Evolutionary conservation across 2,888 invertebrate genomes (phyloP).

Genomic region (Artemia sp.): DNA sequence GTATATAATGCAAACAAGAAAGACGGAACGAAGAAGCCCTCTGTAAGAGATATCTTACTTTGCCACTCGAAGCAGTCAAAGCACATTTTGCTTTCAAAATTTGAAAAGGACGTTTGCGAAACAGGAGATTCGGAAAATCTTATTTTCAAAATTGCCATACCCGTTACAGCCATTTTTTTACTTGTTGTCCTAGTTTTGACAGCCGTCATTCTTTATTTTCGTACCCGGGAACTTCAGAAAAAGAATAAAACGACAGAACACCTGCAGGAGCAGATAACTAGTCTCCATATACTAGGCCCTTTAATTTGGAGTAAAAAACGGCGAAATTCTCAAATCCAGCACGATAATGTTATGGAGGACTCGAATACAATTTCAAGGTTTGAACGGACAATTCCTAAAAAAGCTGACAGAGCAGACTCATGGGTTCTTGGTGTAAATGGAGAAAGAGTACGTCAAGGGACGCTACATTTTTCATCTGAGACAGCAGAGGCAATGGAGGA

Average conservation of each 20-base stretch:
- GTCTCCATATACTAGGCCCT: background rate
- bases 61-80: too few species aligned
- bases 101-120: background rate
- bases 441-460: background rate
- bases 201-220: background rate
- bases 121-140: background rate
- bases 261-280: slow-evolving; percentile 6
- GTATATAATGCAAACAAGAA: too few species aligned
- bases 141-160: background rate
- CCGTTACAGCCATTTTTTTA: background rate
- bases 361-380: background rate
- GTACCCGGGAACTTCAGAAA: slow-evolving; percentile 6
- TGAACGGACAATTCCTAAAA: background rate
- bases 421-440: background rate
- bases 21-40: too few species aligned
- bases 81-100: background rate
- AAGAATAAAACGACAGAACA: background rate
- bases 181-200: background rate
- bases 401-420: background rate
- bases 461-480: background rate
- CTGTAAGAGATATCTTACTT: too few species aligned
- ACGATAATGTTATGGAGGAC: background rate
- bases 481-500: background rate
- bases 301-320: background rate
- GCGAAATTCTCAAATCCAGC: too few species aligned